These are phyloP conservation scores for Strigamia crassipes DNA, from an alignment of 2,888 invertebrate genomes.

Conservation along the genomic window DNA sequence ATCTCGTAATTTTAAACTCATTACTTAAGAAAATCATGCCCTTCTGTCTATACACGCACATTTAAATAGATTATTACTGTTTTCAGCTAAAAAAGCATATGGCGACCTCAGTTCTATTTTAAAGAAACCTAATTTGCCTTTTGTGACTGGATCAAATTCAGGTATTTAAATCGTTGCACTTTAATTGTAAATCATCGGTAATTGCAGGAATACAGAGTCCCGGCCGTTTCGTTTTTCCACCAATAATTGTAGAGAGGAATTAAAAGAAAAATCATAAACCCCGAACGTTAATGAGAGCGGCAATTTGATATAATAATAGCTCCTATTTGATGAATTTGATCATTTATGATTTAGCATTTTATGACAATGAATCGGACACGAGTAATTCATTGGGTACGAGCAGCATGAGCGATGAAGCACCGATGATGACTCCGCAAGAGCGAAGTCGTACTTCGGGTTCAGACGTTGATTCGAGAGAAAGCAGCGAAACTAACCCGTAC, in stretches of 20 bases:
- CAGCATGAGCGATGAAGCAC: neutral
- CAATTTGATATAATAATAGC: too few species aligned
- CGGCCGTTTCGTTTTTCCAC: too few species aligned
- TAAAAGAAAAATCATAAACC: too few species aligned
- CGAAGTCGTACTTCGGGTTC: neutral
- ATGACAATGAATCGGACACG: conserved; percentile 11
- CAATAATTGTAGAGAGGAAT: too few species aligned
- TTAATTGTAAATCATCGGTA: too few species aligned
- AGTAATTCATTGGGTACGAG: neutral
- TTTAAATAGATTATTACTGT: too few species aligned
- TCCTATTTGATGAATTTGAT: too few species aligned
- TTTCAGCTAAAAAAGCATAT: conserved; percentile 29
- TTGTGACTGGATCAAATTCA: neutral
- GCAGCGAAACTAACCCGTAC: neutral
- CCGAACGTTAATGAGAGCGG: too few species aligned
- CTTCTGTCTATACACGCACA: too few species aligned
- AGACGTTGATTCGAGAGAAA: neutral
- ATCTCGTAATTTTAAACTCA: neutral
- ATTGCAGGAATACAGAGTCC: too few species aligned
- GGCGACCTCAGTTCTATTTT: conserved; percentile 48
- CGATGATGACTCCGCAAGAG: neutral
- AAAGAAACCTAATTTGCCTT: neutral
- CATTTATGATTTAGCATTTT: neutral
- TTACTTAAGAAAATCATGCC: too few species aligned
- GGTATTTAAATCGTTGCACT: too few species aligned